Evolutionary conservation across 2,888 invertebrate genomes (phyloP).

Genomic region (Plusia festucae): DNA sequence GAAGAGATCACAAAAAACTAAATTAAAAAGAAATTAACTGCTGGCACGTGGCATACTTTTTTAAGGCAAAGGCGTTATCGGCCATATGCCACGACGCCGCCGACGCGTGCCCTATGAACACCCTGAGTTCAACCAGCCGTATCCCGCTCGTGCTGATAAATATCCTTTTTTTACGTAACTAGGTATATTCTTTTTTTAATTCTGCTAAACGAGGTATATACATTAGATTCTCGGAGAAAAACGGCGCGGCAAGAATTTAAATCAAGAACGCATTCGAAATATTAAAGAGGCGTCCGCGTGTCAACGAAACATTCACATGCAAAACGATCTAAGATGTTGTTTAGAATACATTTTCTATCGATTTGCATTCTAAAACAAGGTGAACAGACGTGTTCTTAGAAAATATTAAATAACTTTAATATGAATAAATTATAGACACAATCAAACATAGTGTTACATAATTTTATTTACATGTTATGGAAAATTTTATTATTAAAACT

Average conservation of each 20-base stretch:
- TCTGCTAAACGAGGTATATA: conserved; percentile 28
- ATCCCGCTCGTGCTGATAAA: conserved; percentile 49
- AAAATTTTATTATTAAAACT: background rate
- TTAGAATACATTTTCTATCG: conserved; percentile 44
- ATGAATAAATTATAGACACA: conserved; percentile 7
- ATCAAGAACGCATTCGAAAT: conserved; percentile 48
- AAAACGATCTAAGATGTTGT: conserved; percentile 35
- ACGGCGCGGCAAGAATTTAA: conserved; percentile 50
- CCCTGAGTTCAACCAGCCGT: conserved; percentile 68
- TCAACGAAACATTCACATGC: conserved; percentile 54
- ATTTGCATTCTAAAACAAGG: conserved; percentile 58
- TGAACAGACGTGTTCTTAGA: conserved; percentile 47
- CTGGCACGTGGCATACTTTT: conserved; percentile 75
- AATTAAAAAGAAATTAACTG: conserved; percentile 62
- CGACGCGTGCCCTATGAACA: conserved; percentile 78
- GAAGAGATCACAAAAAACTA: conserved; percentile 53
- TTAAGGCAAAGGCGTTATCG: conserved; percentile 72
- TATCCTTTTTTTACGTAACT: conserved; percentile 16
- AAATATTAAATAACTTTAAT: conserved; percentile 8
- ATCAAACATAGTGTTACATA: background rate
- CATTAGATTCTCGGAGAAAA: conserved; percentile 52
- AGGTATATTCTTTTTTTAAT: conserved; percentile 42
- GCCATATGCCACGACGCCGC: conserved; percentile 86
- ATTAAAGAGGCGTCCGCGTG: conserved; percentile 44
- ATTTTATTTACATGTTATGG: background rate